These are phyloP conservation scores for Poliocrania exsul DNA, from an alignment of 2,797 vertebrate species.

Conservation along the genomic window DNA sequence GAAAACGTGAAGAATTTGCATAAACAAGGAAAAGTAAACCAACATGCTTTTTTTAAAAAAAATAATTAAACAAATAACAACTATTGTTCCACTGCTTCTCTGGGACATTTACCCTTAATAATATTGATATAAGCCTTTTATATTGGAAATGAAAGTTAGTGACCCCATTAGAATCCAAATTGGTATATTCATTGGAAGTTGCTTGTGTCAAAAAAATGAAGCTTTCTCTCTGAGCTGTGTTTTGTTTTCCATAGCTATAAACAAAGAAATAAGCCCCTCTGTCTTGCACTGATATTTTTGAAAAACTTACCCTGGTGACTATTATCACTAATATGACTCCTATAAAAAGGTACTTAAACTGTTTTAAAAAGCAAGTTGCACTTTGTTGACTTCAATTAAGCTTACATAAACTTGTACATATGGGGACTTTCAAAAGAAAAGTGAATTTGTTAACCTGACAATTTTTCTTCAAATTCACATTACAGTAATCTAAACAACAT, in stretches of 20 bases:
- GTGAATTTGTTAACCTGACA: background rate
- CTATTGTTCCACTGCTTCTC: background rate
- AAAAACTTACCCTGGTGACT: background rate
- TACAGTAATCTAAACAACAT: slow-evolving; percentile 22
- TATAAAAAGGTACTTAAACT: background rate
- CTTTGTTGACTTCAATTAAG: slow-evolving; percentile 34
- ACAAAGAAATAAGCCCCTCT: background rate
- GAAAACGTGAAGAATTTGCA: background rate
- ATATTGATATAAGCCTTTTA: background rate
- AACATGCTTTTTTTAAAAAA: too few species aligned
- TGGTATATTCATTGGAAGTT: background rate
- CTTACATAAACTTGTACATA: background rate
- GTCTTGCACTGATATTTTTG: background rate
- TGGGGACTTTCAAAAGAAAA: background rate
- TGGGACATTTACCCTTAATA: background rate
- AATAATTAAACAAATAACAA: background rate
- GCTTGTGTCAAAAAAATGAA: background rate
- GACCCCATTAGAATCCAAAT: background rate
- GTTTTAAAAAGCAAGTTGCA: background rate
- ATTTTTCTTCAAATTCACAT: slow-evolving; percentile 6
- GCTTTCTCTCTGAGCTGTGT: background rate
- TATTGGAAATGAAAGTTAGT: background rate
- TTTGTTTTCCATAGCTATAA: background rate
- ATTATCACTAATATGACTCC: background rate
- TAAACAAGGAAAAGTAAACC: background rate